Base-by-base conservation (phyloP, 2,113 vertebrate genomes). In the Periophthalmodon schlosseri region DNA sequence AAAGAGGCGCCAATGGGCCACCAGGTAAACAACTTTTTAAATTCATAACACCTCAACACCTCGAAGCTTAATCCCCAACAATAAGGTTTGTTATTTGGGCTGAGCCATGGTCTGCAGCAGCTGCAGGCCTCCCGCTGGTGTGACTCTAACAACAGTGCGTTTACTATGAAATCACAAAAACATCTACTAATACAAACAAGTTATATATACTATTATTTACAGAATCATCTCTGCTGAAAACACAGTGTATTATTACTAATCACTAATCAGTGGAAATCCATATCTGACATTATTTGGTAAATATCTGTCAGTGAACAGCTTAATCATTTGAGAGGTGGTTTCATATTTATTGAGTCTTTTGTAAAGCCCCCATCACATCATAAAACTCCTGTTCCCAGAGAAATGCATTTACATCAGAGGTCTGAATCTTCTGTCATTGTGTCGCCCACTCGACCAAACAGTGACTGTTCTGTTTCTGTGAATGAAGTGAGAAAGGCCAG, bases 1-100 rank as follows among this genome's bases (percentile, higher is more conserved):
- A 95, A 69, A 94, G 96, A 94, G 98, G 98, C 78, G 84, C 86
- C 15, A 89, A 79, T 0, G 98, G 97, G 73, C 95, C 96, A 72
- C 95, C 94, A 94, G 98, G 98, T 99, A 94, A 77, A 77, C 79
- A 70, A 50, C 11, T 44, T 47, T 63, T n/a, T n/a, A 9, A 5
- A 20, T n/a, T 12, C 9, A 5, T 33, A 64, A 64, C 16, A 36
- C 34, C 18, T 11, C 9, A 20, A 68, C 5, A 23, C 6, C 7
- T 46, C 39, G 5, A 67, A 46, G 15, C 36, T 13, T 46, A 46
- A 21, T 12, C 44, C 13, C 47, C 57, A 61, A 66, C 24, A 10
- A 64, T 12, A n/a, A 15, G 16, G 47, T 39, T 20, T 23, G 39
- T 47, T 70, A 18, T 8, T 58, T 72, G 47, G 65, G 20, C 58